A percentile compares a stretch with the other conserved stretches of the same genome.
These are phyloP conservation scores for Melanitta fusca DNA, from an alignment of 2,797 vertebrate genomes.

Conservation along the genomic window DNA sequence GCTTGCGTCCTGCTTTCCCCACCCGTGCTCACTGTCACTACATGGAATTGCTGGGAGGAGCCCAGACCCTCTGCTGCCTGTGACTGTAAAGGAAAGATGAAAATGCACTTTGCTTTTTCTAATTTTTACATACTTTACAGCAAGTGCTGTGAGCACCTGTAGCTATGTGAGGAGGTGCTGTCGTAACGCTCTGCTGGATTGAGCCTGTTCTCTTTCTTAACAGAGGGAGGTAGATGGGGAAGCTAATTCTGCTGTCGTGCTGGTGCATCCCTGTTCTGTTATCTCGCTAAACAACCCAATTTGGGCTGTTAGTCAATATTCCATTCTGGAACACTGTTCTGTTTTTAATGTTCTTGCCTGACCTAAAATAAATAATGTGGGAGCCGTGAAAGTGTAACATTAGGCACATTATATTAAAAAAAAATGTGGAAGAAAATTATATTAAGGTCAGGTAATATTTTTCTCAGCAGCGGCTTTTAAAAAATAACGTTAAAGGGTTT, in stretches of 20 bases:
- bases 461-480: background rate
- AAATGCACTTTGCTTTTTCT: background rate
- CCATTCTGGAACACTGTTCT: background rate
- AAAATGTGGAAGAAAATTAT: background rate
- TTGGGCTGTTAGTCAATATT: background rate
- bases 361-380: background rate
- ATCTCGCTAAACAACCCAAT: background rate
- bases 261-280: rapidly evolving
- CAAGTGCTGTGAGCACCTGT: background rate
- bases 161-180: background rate
- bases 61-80: background rate
- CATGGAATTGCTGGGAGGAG: background rate
- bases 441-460: background rate
- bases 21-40: rapidly evolving
- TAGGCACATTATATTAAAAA: background rate
- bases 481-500: background rate
- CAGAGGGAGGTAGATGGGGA: background rate
- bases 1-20: background rate
- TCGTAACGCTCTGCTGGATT: background rate
- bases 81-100: background rate
- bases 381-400: constrained; percentile 29
- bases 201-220: background rate
- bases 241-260: background rate
- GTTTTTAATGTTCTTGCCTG: background rate
- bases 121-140: background rate